Percentiles rank a stretch among this genome's conserved stretches.
Evolutionary conservation across 1,140 invertebrate species (phyloP).

Genomic region (Belonocnema kinseyi): DNA sequence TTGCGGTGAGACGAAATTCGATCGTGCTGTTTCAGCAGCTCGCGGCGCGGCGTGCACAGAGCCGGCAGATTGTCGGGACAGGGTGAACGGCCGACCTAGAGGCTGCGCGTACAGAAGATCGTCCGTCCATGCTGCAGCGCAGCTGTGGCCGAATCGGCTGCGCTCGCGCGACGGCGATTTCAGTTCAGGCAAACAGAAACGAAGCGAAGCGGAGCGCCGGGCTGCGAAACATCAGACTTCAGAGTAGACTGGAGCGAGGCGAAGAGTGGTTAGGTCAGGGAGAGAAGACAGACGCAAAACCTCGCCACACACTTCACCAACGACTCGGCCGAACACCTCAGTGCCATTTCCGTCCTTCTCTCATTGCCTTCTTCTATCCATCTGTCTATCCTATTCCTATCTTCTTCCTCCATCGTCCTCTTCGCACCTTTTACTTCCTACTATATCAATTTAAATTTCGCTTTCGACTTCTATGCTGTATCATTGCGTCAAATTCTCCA

Average conservation of each 20-base stretch:
- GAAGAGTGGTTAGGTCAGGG: slow-evolving; percentile 71
- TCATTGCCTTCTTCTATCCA: slow-evolving; percentile 27
- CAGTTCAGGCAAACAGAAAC: slow-evolving; percentile 59
- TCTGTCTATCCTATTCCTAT: slow-evolving; percentile 38
- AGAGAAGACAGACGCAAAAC: slow-evolving; percentile 64
- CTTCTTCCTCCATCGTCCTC: slow-evolving; percentile 38
- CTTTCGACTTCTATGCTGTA: slow-evolving; percentile 30
- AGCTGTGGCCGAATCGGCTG: slow-evolving; percentile 43
- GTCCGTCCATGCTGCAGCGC: slow-evolving; percentile 61
- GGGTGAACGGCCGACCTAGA: slow-evolving; percentile 76
- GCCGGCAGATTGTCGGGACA: slow-evolving; percentile 61
- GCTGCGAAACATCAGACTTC: slow-evolving; percentile 41
- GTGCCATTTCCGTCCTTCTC: slow-evolving; percentile 32
- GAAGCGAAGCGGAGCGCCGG: slow-evolving; percentile 59
- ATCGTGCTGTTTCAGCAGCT: slow-evolving; percentile 52
- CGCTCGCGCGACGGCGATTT: slow-evolving; percentile 57
- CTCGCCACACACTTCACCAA: slow-evolving; percentile 66
- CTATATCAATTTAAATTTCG: slow-evolving; percentile 29
- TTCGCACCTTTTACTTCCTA: slow-evolving; percentile 4
- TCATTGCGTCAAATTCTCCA: slow-evolving; percentile 14
- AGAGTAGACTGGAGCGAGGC: slow-evolving; percentile 59
- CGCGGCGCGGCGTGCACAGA: slow-evolving; percentile 48
- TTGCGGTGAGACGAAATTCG: slow-evolving; percentile 46
- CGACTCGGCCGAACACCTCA: slow-evolving; percentile 49
- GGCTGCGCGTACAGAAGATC: slow-evolving; percentile 63